Base-by-base conservation (phyloP, 1,140 invertebrate species). In the Drosophila lacteicornis region DNA sequence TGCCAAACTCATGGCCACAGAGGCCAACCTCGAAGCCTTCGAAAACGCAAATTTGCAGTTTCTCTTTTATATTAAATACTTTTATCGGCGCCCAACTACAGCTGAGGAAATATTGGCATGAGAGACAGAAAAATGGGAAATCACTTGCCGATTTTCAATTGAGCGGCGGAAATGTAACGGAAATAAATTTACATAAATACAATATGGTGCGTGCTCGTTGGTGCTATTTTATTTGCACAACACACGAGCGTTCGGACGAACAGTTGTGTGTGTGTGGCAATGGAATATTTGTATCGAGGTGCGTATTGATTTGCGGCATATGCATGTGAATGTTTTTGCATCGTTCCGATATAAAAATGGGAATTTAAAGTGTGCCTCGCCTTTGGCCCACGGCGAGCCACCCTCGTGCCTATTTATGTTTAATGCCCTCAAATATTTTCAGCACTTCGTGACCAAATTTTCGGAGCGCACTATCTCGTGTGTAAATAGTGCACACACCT, bases 121-220 rank as follows among this genome's bases (percentile, higher is more conserved):
- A 51, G 71, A 67, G 60, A 59, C 70, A 49, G 42, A 22, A 59
- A 78, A 61, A 77, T 46, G 74, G 75, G 59, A 84, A 88, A 84
- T 90, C 85, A 88, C 80, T 88, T 76, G 75, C 87, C 84, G 85
- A 90, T 88, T 91, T 91, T 83, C 81, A 82, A 92, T 91, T 91
- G 90, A 91, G 79, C 62, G 87, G 76, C 86, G 86, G 86, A 91
- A 91, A 91, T 91, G 86, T 91, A 91, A 91, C 82, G 86, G 86
- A 91, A 91, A 91, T 91, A 91, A 91, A 91, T 91, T 91, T 91
- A 87, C 86, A 91, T 91, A 91, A 91, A 91, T 91, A 91, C 86
- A 91, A 91, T 90, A 91, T 91, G 86, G 82, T 82, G 86, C 87
- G 84, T 88, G 84, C 84, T 81, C 78, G 85, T 90, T 81, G 84